Percentiles rank a stretch among this genome's conserved stretches.
These are phyloP conservation scores for Drosophila repleta DNA, from an alignment of 1,140 invertebrate genomes.

Conservation along the genomic window DNA sequence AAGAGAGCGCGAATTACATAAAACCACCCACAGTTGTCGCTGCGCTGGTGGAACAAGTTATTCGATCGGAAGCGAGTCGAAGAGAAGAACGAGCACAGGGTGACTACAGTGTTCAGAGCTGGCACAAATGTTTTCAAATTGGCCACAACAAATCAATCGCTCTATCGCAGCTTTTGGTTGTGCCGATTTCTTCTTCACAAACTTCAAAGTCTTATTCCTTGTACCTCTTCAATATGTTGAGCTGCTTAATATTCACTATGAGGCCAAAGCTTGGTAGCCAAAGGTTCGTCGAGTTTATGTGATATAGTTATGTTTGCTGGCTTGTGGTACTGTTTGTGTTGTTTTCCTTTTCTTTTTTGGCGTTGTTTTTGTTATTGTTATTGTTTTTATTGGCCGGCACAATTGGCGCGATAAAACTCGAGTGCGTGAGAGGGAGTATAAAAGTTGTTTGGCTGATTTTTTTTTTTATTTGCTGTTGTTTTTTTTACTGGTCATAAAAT, in stretches of 20 bases:
- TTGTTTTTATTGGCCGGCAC: constrained; percentile 52
- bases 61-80: constrained; percentile 61
- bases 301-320: not conserved
- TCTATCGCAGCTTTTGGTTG: too few species aligned
- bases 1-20: constrained; percentile 52
- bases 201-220: constrained; percentile 14
- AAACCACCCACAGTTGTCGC: constrained; percentile 44
- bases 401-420: constrained; percentile 52
- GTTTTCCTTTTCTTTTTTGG: too few species aligned
- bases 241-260: too few species aligned
- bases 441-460: constrained; percentile 42
- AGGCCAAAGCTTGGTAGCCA: not conserved
- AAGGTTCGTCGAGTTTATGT: not conserved
- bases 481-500: constrained; percentile 82
- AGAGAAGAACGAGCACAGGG: constrained; percentile 62
- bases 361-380: constrained; percentile 10
- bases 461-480: constrained; percentile 43
- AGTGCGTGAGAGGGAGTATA: constrained; percentile 48
- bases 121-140: constrained; percentile 65
- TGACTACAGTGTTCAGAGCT: constrained; percentile 43
- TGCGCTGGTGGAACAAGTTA: constrained; percentile 33
- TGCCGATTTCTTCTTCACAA: too few species aligned
- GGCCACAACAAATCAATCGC: too few species aligned
- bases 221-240: not conserved
- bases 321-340: constrained; percentile 5